Percentiles rank a stretch among this genome's conserved stretches.
These are phyloP conservation scores for Drosophila borealis DNA, from an alignment of 2,888 invertebrate genomes.

Conservation along the genomic window DNA sequence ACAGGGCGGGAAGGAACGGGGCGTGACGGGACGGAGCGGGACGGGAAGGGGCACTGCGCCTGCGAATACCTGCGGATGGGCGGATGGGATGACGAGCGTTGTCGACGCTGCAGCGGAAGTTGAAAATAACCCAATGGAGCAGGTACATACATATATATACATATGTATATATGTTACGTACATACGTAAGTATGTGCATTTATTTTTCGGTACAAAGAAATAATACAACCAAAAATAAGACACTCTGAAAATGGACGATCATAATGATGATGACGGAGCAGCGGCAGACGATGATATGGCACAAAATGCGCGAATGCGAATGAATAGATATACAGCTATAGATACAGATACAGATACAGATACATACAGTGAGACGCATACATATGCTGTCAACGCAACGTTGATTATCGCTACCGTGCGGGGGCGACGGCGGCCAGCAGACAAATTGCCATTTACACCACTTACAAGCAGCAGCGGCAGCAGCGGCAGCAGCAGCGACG, in stretches of 20 bases:
- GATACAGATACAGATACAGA: slow-evolving; percentile 22
- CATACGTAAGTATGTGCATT: slow-evolving; percentile 6
- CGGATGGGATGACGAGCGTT: slow-evolving; percentile 23
- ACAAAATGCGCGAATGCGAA: slow-evolving; percentile 68
- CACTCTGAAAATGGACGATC: slow-evolving; percentile 73
- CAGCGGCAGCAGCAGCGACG: slow-evolving; percentile 26
- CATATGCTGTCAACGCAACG: slow-evolving; percentile 62
- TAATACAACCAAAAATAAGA: slow-evolving; percentile 63
- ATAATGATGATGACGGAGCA: slow-evolving; percentile 71
- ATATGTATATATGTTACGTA: neutral
- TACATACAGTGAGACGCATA: slow-evolving; percentile 26
- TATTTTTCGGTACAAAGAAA: slow-evolving; percentile 54
- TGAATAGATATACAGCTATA: slow-evolving; percentile 55
- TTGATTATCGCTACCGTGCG: slow-evolving; percentile 70
- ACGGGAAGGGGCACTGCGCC: slow-evolving; percentile 1
- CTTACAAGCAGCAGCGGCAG: slow-evolving; percentile 62
- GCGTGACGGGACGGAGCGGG: neutral
- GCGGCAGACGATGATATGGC: slow-evolving; percentile 72
- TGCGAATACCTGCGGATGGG: slow-evolving; percentile 39
- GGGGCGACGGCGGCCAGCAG: slow-evolving; percentile 60
- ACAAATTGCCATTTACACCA: slow-evolving; percentile 81
- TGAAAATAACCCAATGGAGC: slow-evolving; percentile 70
- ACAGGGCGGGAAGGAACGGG: neutral
- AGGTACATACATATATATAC: slow-evolving; percentile 37
- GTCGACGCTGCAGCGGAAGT: slow-evolving; percentile 57